A percentile compares a stretch with the other conserved stretches of the same genome.
These are phyloP conservation scores for Salvator merianae DNA, from an alignment of 2,113 vertebrate genomes.

Conservation along the genomic window DNA sequence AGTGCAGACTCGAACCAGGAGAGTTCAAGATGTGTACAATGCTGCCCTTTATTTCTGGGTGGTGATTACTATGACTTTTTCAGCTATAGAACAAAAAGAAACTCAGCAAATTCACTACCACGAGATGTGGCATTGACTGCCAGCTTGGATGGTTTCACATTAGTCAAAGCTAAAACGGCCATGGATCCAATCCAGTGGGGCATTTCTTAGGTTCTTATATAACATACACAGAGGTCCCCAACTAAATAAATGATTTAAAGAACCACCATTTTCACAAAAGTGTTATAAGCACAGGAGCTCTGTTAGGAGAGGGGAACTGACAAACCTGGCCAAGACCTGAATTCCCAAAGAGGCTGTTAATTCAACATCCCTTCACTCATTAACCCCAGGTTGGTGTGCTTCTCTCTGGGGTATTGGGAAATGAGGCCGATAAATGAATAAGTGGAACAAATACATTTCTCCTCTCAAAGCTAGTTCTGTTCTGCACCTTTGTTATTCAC, in stretches of 20 bases:
- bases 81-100: too few relatives aligned
- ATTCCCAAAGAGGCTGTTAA: too few relatives aligned
- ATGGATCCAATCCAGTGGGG: background rate
- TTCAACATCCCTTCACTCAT: background rate
- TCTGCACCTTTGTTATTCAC: constrained; percentile 24
- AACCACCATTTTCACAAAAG: too few relatives aligned
- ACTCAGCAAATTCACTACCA: background rate
- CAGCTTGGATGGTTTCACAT: background rate
- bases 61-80: too few relatives aligned
- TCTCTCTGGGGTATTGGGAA: constrained; percentile 3
- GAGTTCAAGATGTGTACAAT: too few relatives aligned
- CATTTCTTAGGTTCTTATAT: background rate
- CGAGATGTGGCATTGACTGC: background rate
- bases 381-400: constrained; percentile 1
- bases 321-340: too few relatives aligned
- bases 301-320: background rate
- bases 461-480: constrained; percentile 6
- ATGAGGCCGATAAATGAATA: background rate
- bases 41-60: too few relatives aligned
- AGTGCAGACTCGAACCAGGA: too few relatives aligned
- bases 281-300: background rate
- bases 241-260: too few relatives aligned
- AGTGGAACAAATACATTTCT: constrained; percentile 23
- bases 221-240: too few relatives aligned
- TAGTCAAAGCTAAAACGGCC: too few relatives aligned